phyloP scores from a whole-genome alignment of 1,140 invertebrate genomes.

The Sinella curviseta region DNA sequence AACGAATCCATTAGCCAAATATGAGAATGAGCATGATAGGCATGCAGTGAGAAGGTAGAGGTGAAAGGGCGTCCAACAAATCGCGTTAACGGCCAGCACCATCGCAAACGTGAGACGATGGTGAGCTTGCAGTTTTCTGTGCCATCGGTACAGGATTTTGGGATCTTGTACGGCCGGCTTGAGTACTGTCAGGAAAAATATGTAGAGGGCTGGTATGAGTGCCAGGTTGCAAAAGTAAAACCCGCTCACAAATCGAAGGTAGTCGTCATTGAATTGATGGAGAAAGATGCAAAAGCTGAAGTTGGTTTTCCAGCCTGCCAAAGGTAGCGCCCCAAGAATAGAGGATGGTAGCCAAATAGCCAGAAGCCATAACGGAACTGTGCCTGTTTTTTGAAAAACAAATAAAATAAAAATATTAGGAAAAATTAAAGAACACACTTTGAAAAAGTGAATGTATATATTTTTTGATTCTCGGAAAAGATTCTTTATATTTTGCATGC shows the following conservation, averaged over 20 bases:
- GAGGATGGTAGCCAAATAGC: constrained; percentile 44
- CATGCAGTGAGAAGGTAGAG: constrained; percentile 42
- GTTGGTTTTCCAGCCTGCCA: constrained; percentile 43
- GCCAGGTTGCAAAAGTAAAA: constrained; percentile 39
- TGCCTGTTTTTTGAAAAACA: constrained; percentile 18
- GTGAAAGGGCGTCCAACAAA: constrained; percentile 46
- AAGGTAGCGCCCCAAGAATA: constrained; percentile 39
- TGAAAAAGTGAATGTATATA: constrained; percentile 1
- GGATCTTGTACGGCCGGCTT: background rate
- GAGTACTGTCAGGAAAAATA: constrained; percentile 33
- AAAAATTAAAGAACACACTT: background rate
- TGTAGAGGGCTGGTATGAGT: constrained; percentile 38
- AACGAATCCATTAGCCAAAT: constrained; percentile 39
- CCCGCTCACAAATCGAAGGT: constrained; percentile 43
- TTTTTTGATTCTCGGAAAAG: too few relatives aligned
- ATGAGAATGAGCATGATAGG: constrained; percentile 34
- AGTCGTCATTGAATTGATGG: constrained; percentile 48
- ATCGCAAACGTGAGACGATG: constrained; percentile 45
- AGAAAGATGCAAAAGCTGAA: constrained; percentile 48
- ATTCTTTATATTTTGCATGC: too few relatives aligned
- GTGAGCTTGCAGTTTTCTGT: constrained; percentile 45
- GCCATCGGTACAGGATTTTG: constrained; percentile 41
- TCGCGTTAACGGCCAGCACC: constrained; percentile 37
- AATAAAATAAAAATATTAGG: background rate
- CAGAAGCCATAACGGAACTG: constrained; percentile 46